Evolutionary conservation across 1,140 invertebrate genomes (phyloP).

Genomic region (Danaus plexippus): DNA sequence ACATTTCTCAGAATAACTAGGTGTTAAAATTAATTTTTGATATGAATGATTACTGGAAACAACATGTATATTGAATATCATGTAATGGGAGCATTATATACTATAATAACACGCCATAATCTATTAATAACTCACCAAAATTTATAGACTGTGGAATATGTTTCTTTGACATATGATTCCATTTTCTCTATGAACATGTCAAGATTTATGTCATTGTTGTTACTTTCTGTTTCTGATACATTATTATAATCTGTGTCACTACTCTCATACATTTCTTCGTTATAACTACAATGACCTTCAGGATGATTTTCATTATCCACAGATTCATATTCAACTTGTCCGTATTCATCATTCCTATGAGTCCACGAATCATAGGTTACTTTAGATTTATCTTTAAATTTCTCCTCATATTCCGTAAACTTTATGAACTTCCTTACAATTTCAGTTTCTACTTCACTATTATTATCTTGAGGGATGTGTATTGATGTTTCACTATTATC

Average conservation of each 20-base stretch:
- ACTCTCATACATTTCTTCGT: conserved; percentile 10
- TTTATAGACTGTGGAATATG: conserved; percentile 23
- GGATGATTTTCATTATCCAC: conserved; percentile 12
- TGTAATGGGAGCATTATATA: not conserved
- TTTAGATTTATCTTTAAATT: conserved; percentile 24
- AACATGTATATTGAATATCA: conserved; percentile 2
- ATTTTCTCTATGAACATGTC: conserved; percentile 23
- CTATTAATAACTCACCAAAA: conserved; percentile 31
- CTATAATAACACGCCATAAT: not conserved
- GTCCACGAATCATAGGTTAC: conserved; percentile 1
- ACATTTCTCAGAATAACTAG: conserved; percentile 6
- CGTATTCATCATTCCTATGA: conserved; percentile 10
- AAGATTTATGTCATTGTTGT: conserved; percentile 15
- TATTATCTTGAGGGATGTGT: not conserved
- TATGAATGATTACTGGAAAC: conserved; percentile 24
- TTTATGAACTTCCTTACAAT: conserved; percentile 40
- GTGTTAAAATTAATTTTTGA: conserved; percentile 9
- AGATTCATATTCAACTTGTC: conserved; percentile 7
- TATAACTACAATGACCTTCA: conserved; percentile 23
- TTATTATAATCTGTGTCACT: conserved; percentile 4
- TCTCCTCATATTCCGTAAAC: conserved; percentile 38
- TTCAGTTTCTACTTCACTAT: conserved; percentile 23
- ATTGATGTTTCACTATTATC: too few species aligned
- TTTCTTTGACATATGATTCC: conserved; percentile 26
- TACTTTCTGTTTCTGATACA: conserved; percentile 8